phyloP scores from a whole-genome alignment of 2,113 vertebrate genomes.

The Python bivittatus region DNA sequence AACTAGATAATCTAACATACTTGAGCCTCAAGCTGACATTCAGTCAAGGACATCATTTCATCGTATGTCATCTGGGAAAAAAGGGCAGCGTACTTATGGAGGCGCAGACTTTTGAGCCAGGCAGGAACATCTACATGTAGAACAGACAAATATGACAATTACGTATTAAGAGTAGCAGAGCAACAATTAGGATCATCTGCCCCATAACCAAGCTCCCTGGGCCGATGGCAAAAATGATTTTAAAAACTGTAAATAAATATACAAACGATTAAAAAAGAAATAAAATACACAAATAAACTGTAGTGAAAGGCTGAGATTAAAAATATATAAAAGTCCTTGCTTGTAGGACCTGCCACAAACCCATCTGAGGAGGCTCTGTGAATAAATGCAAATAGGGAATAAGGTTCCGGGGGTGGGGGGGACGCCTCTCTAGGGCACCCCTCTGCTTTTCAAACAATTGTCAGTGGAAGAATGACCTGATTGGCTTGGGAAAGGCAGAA shows the following conservation, averaged over 20 bases:
- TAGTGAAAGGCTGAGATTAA: not conserved
- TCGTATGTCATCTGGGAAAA: constrained; percentile 98
- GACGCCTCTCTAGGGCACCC: no score
- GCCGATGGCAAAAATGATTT: not conserved
- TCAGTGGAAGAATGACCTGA: no score
- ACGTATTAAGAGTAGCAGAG: not conserved
- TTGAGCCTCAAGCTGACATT: constrained; percentile 94
- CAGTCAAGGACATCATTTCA: constrained; percentile 97
- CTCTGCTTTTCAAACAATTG: no score
- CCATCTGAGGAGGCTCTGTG: no score
- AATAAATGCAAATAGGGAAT: no score
- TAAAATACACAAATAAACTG: not conserved
- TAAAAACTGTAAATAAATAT: not conserved
- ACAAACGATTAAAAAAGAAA: not conserved
- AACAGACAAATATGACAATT: not conserved
- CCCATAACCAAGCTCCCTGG: not conserved
- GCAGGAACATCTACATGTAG: constrained; percentile 87
- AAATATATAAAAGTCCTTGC: not conserved
- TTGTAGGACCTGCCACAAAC: not conserved
- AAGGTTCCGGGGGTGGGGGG: no score
- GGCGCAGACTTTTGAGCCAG: constrained; percentile 97
- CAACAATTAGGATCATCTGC: not conserved
- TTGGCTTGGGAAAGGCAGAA: no score
- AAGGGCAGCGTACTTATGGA: constrained; percentile 95
- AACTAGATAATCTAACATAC: constrained; percentile 48